Evolutionary conservation across 1,140 invertebrate genomes (phyloP), one percentile per base, ranked within the genome.

Genomic region (Aporrectodea caliginosa): DNA sequence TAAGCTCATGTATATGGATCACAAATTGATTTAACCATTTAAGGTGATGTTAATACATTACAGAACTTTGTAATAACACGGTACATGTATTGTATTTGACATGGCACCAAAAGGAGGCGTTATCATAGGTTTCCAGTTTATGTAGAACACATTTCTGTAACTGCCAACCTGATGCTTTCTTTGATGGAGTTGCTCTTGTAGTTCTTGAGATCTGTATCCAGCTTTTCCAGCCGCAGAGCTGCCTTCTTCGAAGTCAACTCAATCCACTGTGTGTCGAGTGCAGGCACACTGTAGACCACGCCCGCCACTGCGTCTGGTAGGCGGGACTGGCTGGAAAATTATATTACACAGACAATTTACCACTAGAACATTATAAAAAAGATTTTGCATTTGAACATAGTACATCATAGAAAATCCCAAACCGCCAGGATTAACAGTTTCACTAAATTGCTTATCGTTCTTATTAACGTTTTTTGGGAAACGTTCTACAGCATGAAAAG

Each of bases 151-250:
- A n/a, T n/a, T n/a, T n/a, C n/a, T n/a, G n/a, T n/a, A n/a, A n/a
- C n/a, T n/a, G n/a, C n/a, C n/a, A n/a, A 86, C 88, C 88, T 85
- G 78, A 91, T 90, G 76, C 89, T 90, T 84, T 91, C 90, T 83
- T 90, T 98, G 78, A 98, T 98, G 2, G 96, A 98, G 90, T 98
- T 99, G 82, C 96, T 96, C 90, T 98, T 98, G 87, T 98, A 99
- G 88, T 98, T 99, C 89, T 99, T 99, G 78, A 99, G 90, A 90
- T 99, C 97, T 35, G 94, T 96, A 87, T 99, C 97, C 75, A 98
- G 90, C 88, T 98, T 98, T 87, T 99, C 97, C 83, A 98, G 88
- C 84, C 98, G 98, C 0, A 98, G 89, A 1, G 95, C 95, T 77
- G 95, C 95, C 90, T 97, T 97, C 87, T 98, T 98, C 14, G 93